Evolutionary conservation across 2,797 vertebrate genomes (phyloP).

Genomic region (Taeniopygia guttata): DNA sequence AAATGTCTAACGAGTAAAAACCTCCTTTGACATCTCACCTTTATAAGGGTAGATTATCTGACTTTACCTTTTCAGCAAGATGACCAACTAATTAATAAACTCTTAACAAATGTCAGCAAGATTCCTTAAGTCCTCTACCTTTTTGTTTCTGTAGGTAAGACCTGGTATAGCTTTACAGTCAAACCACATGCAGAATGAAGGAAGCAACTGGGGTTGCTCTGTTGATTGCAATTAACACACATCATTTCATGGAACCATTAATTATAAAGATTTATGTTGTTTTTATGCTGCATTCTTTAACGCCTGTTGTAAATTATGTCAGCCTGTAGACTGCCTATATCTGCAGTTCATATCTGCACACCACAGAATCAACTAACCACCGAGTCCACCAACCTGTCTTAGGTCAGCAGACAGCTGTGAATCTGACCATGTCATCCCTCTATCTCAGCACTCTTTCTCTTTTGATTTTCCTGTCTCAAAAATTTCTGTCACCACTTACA

Average conservation of each 20-base stretch:
- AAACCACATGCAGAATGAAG: background rate
- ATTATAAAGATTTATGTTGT: background rate
- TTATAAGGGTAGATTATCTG: background rate
- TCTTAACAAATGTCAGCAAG: background rate
- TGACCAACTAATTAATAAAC: background rate
- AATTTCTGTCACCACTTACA: background rate
- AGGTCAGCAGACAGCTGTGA: background rate
- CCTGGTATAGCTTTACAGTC: background rate
- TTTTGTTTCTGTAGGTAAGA: background rate
- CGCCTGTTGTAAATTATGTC: background rate
- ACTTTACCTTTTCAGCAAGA: background rate
- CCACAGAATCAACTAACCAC: background rate
- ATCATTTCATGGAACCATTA: background rate
- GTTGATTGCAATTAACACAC: background rate
- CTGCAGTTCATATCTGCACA: background rate
- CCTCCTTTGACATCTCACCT: background rate
- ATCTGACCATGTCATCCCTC: background rate
- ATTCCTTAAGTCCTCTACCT: background rate
- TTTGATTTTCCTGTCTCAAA: background rate
- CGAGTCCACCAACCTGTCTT: background rate
- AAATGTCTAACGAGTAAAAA: background rate
- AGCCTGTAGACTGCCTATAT: background rate
- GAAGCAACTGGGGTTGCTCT: background rate
- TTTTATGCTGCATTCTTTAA: background rate
- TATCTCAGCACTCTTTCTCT: background rate